Evolutionary conservation across 2,888 invertebrate genomes (phyloP), one percentile per base, ranked within the genome.

Genomic region (Sesia bembeciformis): DNA sequence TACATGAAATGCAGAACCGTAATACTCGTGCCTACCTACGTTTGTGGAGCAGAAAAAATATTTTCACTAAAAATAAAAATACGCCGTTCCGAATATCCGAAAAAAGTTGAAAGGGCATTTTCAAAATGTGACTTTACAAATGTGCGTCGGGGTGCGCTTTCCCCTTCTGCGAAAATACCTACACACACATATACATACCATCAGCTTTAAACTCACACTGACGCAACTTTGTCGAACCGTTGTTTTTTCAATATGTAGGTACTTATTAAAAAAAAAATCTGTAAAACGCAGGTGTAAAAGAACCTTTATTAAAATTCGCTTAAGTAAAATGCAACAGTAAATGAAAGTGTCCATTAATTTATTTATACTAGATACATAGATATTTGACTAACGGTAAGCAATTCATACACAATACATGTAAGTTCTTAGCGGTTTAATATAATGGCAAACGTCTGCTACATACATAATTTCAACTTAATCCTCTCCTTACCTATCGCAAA

Each of bases 81-180:
- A 3, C n/a, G 7, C 46, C n/a, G 7, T 46, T n/a, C 46, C 23
- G 46, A 46, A 46, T 46, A 46, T 46, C 46, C 46, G 46, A 73
- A 69, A 79, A 81, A 79, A 78, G 74, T 76, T 75, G 64, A 73
- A 81, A 81, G 74, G 72, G 76, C 73, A 76, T 81, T 84, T 83
- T 80, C 71, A 72, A 84, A 50, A 83, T 74, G 73, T 74, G 68
- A 68, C 70, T 72, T 66, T 68, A 58, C 60, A 59, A 66, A 70
- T 69, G 72, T 71, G 72, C 74, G 75, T 73, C 68, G 70, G 70
- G 50, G 68, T 68, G 65, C 67, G 78, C 72, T 82, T 81, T 81
- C 82, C 81, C 80, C 81, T 80, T 77, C 76, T 67, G 73, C 70
- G 73, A 59, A 75, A 76, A 72, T 58, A 72, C 78, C 57, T 81